Evolutionary conservation across 2,797 vertebrate genomes (phyloP).

Genomic region (Vireo griseus): DNA sequence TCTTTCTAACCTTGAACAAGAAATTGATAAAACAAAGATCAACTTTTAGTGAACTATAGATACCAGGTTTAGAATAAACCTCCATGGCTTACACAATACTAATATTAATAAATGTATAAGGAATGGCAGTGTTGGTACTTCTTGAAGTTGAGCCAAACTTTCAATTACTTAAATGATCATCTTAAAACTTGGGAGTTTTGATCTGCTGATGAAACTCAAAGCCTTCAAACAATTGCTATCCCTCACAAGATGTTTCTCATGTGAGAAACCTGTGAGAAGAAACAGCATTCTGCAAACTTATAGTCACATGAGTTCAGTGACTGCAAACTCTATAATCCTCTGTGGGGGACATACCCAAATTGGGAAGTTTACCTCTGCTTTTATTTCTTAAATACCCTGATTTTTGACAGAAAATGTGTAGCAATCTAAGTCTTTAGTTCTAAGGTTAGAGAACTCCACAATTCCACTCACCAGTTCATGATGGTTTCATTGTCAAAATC

Average conservation of each 20-base stretch:
- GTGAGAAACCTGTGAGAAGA: not conserved
- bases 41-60: not conserved
- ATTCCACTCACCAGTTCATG: not conserved
- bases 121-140: not conserved
- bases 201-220: not conserved
- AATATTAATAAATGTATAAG: not conserved
- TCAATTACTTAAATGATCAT: not conserved
- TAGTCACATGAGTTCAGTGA: not conserved
- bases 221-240: not conserved
- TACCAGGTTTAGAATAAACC: not conserved
- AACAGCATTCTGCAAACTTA: not conserved
- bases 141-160: not conserved
- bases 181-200: not conserved
- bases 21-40: not conserved
- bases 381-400: not conserved
- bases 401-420: not conserved
- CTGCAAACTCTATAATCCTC: not conserved
- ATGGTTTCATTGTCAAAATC: not conserved
- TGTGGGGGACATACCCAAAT: fast-evolving
- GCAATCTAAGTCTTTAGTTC: not conserved
- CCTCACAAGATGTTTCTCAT: not conserved
- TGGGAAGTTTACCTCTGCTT: not conserved
- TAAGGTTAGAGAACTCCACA: not conserved
- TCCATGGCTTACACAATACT: not conserved
- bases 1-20: not conserved